Conservation (phyloP, 2,888 invertebrate species). For the Neoascia interrupta region DNA sequence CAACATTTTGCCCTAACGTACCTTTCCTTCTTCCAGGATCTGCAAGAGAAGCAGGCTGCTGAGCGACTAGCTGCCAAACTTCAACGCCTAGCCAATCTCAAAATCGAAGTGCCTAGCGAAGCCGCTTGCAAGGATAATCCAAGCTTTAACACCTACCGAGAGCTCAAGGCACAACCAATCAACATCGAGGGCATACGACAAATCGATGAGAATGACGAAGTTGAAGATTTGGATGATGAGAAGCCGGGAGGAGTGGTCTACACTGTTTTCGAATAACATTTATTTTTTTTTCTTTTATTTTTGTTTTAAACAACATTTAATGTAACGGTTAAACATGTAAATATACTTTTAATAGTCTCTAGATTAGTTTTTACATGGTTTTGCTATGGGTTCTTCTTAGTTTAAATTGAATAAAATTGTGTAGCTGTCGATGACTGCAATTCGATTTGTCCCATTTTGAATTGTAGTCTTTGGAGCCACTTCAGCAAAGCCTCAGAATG, state of each 20-base stretch:
- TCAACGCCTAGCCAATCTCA: constrained; percentile 58
- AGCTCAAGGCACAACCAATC: constrained; percentile 59
- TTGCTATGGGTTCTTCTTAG: not conserved
- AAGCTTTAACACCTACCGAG: constrained; percentile 75
- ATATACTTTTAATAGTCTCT: constrained; percentile 22
- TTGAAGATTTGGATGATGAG: constrained; percentile 75
- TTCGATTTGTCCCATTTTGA: constrained; percentile 99
- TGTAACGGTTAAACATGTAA: constrained; percentile 37
- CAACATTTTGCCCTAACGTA: too few relatives aligned
- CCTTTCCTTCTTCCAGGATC: constrained; percentile 73
- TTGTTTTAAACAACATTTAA: constrained; percentile 37
- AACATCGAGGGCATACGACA: constrained; percentile 74
- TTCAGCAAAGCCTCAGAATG: constrained; percentile 83
- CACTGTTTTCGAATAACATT: constrained; percentile 43
- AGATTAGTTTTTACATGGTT: constrained; percentile 3
- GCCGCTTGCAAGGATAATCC: constrained; percentile 72
- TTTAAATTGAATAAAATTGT: constrained; percentile 90
- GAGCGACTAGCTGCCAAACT: constrained; percentile 73
- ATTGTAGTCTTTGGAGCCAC: constrained; percentile 95
- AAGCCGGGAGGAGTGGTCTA: constrained; percentile 71
- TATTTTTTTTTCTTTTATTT: not conserved
- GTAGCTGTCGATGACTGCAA: constrained; percentile 94
- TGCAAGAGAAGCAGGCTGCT: constrained; percentile 76
- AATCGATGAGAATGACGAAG: constrained; percentile 74
- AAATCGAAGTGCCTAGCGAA: constrained; percentile 71